Evolutionary conservation across 2,797 vertebrate genomes (phyloP), one percentile per base, ranked within the genome.

Genomic region (Tarsius wallacei): DNA sequence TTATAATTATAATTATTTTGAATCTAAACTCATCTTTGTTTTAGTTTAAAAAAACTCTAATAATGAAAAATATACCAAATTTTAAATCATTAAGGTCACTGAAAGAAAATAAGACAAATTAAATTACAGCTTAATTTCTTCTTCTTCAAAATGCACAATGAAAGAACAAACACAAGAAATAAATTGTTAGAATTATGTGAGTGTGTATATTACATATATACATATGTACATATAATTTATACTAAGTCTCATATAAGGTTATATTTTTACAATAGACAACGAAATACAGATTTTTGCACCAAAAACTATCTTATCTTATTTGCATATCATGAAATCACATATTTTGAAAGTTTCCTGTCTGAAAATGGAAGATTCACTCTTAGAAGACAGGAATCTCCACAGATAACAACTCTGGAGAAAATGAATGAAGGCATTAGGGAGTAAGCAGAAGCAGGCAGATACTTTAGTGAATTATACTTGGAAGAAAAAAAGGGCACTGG

Each of bases 1-100:
- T 95, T 28, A 22, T 94, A 94, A 88, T 93, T 97, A 84, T 61
- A 96, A 97, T 93, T 89, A 49, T 71, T 83, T 91, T 88, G 36
- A 66, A 47, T 78, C 31, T 86, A 89, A 90, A 59, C 31, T 64
- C 7, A 66, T 16, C 68, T 1, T 84, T 83, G 2, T 31, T 68
- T 82, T 33, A 94, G 33, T 63, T 83, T 22, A 78, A 81, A 74
- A 83, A 59, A 7, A 91, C 3, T 7, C 21, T 10, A 87, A 84
- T 77, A 82, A 80, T 31, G 0, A 90, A 91, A 96, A 94, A 33
- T 64, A 36, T 73, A 68, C 1, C 31, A 91, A 78, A 64, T 83
- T 95, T 90, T 26, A 93, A 93, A 98, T 90, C 11, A 1, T 70
- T 5, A 70, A 95, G 22, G 7, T 55, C 47, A 31, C 70, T 93